Evolutionary conservation across 2,113 vertebrate species (phyloP).

Genomic region (Laticauda laticaudata): DNA sequence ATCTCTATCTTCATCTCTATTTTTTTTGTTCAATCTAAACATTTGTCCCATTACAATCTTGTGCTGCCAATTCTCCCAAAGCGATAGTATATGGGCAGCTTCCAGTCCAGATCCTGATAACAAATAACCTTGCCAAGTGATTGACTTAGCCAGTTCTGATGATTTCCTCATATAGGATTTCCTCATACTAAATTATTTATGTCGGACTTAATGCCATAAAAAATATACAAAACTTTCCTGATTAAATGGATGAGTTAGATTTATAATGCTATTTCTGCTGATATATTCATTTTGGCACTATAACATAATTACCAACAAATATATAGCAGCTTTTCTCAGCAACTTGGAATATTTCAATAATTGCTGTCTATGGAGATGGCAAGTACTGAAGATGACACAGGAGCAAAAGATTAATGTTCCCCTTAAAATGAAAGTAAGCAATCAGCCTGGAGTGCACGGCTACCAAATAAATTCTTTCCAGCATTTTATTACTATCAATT

Average conservation of each 20-base stretch:
- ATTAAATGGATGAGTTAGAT: constrained; percentile 4
- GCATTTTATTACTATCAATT: constrained; percentile 24
- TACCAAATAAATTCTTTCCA: constrained; percentile 42
- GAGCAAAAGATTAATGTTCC: constrained; percentile 34
- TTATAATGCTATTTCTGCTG: background rate
- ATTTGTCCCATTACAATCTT: too few species aligned
- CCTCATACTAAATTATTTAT: background rate
- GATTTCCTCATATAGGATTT: background rate
- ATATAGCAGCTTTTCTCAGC: constrained; percentile 19
- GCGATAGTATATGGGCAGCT: background rate
- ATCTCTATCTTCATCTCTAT: too few species aligned
- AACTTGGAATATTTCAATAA: constrained; percentile 5
- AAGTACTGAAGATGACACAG: constrained; percentile 8
- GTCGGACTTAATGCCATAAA: background rate
- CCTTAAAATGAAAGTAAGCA: constrained; percentile 28
- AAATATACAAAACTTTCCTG: background rate
- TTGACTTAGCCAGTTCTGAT: background rate
- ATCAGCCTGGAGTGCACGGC: constrained; percentile 36
- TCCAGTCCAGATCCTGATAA: background rate
- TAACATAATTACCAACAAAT: background rate
- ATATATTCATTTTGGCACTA: background rate
- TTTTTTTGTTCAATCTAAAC: too few species aligned
- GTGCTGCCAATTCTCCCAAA: too few species aligned
- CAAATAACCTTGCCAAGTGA: background rate
- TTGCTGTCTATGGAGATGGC: background rate